Conservation (phyloP, 2,113 vertebrate genomes). For the Pseudorasbora parva region DNA sequence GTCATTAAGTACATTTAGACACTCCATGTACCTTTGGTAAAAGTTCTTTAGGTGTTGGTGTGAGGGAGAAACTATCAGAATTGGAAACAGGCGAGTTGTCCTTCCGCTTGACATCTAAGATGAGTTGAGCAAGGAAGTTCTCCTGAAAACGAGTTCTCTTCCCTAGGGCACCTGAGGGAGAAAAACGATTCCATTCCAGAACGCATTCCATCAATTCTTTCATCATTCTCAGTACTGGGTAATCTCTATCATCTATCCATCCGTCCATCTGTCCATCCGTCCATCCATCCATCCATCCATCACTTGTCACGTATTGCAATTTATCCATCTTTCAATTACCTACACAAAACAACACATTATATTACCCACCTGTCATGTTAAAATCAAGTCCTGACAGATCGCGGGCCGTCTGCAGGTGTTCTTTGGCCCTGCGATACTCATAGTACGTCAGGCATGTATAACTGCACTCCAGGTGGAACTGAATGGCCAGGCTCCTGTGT, state of each 20-base stretch:
- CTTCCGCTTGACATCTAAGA: slow-evolving; percentile 84
- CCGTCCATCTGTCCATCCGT: neutral
- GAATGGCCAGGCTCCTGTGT: slow-evolving; percentile 79
- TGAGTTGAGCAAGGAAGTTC: slow-evolving; percentile 90
- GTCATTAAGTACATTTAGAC: neutral
- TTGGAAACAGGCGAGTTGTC: slow-evolving; percentile 56
- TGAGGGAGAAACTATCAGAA: slow-evolving; percentile 68
- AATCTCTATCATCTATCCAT: neutral
- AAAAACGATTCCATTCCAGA: slow-evolving; percentile 32
- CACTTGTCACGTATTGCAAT: neutral
- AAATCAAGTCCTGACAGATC: slow-evolving; percentile 82
- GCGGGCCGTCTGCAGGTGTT: slow-evolving; percentile 80
- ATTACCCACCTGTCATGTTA: slow-evolving; percentile 82
- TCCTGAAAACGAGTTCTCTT: slow-evolving; percentile 95
- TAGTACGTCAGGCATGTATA: slow-evolving; percentile 87
- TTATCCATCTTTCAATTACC: slow-evolving; percentile 1
- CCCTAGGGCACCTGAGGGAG: slow-evolving; percentile 87
- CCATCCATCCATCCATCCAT: neutral
- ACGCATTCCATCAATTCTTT: slow-evolving; percentile 11
- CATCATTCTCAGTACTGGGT: neutral
- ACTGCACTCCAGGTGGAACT: slow-evolving; percentile 92
- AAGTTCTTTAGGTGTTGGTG: slow-evolving; percentile 79
- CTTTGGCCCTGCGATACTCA: slow-evolving; percentile 88
- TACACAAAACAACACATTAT: neutral
- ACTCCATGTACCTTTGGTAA: slow-evolving; percentile 82